Conservation (phyloP, 2,113 vertebrate genomes). For the Nerophis ophidion region DNA sequence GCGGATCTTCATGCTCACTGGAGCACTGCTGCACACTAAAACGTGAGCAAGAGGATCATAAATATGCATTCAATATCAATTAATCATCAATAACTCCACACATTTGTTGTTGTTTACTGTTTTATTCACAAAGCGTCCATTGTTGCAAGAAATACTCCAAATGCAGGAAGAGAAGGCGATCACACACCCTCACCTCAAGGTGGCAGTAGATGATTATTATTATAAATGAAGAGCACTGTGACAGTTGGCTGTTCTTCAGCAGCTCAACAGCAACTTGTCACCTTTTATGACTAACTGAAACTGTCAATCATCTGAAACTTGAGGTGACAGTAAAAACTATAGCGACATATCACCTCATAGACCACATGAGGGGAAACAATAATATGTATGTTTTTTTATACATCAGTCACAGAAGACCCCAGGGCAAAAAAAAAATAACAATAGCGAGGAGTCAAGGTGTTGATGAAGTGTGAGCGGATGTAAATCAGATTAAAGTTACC, state of each 20-base stretch:
- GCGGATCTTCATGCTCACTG: slow-evolving; percentile 92
- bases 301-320: slow-evolving; percentile 53
- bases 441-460: slow-evolving; percentile 46
- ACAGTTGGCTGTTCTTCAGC: slow-evolving; percentile 48
- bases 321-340: slow-evolving; percentile 49
- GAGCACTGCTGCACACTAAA: slow-evolving; percentile 91
- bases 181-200: slow-evolving; percentile 43
- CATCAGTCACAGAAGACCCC: slow-evolving; percentile 41
- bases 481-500: slow-evolving; percentile 54
- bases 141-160: background rate
- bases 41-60: background rate
- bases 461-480: slow-evolving; percentile 64
- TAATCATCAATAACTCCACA: background rate
- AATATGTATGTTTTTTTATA: slow-evolving; percentile 26
- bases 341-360: slow-evolving; percentile 39
- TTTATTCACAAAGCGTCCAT: background rate
- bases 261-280: slow-evolving; percentile 56
- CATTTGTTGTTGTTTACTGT: slow-evolving; percentile 1
- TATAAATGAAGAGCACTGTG: slow-evolving; percentile 17
- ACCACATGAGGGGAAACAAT: slow-evolving; percentile 44
- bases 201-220: slow-evolving; percentile 47
- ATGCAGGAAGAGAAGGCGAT: background rate
- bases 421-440: slow-evolving; percentile 21
- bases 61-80: no score
- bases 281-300: slow-evolving; percentile 59